Evolutionary conservation across 1,140 invertebrate species (phyloP), one percentile per base, ranked within the genome.

Genomic region (Micrasema longulum): DNA sequence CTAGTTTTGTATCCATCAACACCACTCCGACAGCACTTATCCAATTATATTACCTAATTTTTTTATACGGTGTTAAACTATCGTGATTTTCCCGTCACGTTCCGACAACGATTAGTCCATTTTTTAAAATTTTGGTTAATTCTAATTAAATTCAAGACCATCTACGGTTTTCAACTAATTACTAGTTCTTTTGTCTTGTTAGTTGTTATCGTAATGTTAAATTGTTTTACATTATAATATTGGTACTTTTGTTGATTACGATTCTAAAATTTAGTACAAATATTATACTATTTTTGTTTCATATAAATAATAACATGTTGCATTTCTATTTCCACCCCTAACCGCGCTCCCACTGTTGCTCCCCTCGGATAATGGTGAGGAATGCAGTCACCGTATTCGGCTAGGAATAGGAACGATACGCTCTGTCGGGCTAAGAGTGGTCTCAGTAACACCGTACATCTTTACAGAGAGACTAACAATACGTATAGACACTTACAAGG

Each of bases 171-270:
- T 65, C 71, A 35, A 68, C 73, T 74, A 74, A 74, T 45, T 35
- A 38, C 70, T 72, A 72, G 67, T 73, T 47, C 68, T 26, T 70
- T 69, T 65, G 35, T 64, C 43, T 64, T 64, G 38, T 64, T 26
- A 64, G 67, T 75, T 57, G 64, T 75, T 50, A 67, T 64, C 45
- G 55, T 64, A 67, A 75, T 57, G 48, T 70, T 74, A 69, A 57
- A 69, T 69, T 73, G 55, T 68, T 67, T 53, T 72, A 81, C 82
- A 82, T 80, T 81, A 84, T 86, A 86, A 87, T 87, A 87, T 88
- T 88, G 87, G 87, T 88, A 88, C 87, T 82, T 87, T 85, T 78
- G 86, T 88, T 87, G 85, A 88, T 87, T 88, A 88, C 86, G 86
- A 87, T 82, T 84, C 86, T 88, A 88, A 82, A 79, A 76, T 80